These are phyloP conservation scores for Caligus rogercresseyi DNA, from an alignment of 1,140 invertebrate genomes.

Conservation along the genomic window DNA sequence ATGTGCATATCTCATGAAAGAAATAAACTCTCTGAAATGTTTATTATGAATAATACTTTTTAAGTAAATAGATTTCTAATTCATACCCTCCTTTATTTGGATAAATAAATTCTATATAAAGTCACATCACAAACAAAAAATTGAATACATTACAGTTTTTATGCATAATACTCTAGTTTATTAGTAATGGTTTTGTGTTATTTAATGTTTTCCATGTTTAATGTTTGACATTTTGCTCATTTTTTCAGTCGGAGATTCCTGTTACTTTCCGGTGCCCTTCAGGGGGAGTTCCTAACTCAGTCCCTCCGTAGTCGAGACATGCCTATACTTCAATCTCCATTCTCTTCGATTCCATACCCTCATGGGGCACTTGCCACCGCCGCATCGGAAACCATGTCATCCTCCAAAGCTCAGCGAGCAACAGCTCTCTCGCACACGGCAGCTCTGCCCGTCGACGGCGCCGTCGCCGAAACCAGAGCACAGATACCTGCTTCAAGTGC, in stretches of 20 bases:
- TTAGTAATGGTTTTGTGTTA: no score
- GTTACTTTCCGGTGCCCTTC: constrained; percentile 31
- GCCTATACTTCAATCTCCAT: constrained; percentile 23
- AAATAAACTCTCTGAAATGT: no score
- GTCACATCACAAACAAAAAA: no score
- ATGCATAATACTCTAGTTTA: no score
- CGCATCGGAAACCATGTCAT: constrained; percentile 24
- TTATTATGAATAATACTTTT: no score
- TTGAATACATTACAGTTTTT: no score
- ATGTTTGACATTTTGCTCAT: no score
- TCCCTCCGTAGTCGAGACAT: constrained; percentile 21
- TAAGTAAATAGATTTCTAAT: no score
- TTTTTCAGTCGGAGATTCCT: constrained; percentile 24
- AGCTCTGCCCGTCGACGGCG: background rate
- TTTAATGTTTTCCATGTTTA: no score
- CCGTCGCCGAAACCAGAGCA: background rate
- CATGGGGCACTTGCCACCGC: constrained; percentile 25
- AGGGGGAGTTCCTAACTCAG: constrained; percentile 30
- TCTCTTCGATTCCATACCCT: constrained; percentile 25
- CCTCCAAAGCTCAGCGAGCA: constrained; percentile 23
- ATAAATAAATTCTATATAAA: no score
- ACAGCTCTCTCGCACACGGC: constrained; percentile 7
- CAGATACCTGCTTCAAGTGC: constrained; percentile 15
- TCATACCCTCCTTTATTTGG: no score
- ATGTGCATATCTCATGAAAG: no score